Evolutionary conservation across 2,797 vertebrate species (phyloP).

Genomic region (Pangasius djambal): DNA sequence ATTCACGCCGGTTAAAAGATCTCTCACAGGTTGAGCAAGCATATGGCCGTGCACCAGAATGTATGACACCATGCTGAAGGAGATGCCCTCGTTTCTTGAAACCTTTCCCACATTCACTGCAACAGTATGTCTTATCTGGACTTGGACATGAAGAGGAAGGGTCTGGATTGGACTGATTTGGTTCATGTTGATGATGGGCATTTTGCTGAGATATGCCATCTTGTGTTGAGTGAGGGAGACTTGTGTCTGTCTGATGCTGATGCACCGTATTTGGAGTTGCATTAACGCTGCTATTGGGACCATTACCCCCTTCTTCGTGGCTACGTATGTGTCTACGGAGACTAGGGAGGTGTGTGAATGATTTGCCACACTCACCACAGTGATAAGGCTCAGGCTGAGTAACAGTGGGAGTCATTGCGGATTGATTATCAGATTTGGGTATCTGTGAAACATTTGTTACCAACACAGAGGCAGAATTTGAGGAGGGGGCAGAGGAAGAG

Average conservation of each 20-base stretch:
- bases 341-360: slow-evolving; percentile 91
- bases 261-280: slow-evolving; percentile 64
- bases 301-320: slow-evolving; percentile 77
- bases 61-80: slow-evolving; percentile 90
- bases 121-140: slow-evolving; percentile 84
- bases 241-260: slow-evolving; percentile 60
- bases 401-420: slow-evolving; percentile 63
- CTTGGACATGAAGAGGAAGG: slow-evolving; percentile 71
- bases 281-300: slow-evolving; percentile 68
- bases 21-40: slow-evolving; percentile 88
- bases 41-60: slow-evolving; percentile 88
- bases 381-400: slow-evolving; percentile 78
- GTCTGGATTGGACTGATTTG: slow-evolving; percentile 59
- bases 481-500: slow-evolving; percentile 73
- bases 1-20: slow-evolving; percentile 91
- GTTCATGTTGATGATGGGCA: slow-evolving; percentile 55
- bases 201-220: slow-evolving; percentile 58
- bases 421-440: slow-evolving; percentile 73
- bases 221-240: slow-evolving; percentile 64
- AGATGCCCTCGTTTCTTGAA: slow-evolving; percentile 93
- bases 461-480: slow-evolving; percentile 77
- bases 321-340: slow-evolving; percentile 90
- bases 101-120: slow-evolving; percentile 87
- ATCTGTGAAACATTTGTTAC: slow-evolving; percentile 75
- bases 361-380: slow-evolving; percentile 89